Evolutionary conservation across 2,888 invertebrate genomes (phyloP).

Genomic region (Caenorhabditis sp.): DNA sequence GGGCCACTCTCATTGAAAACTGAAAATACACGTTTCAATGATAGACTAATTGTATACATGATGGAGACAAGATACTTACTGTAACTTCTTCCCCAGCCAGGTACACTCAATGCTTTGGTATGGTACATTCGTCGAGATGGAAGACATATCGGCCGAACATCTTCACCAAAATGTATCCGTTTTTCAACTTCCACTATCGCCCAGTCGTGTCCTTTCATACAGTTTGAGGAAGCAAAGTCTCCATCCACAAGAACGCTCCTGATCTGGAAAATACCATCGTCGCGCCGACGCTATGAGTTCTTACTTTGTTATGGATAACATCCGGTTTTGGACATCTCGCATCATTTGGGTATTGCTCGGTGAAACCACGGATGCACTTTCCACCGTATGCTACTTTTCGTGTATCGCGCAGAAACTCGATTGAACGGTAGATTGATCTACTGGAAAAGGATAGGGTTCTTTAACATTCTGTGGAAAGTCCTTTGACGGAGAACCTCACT

Average conservation of each 20-base stretch:
- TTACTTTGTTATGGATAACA: constrained; percentile 69
- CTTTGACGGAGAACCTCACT: too few relatives aligned
- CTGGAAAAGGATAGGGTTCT: constrained; percentile 50
- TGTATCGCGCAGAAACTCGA: constrained; percentile 61
- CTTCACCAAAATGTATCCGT: constrained; percentile 71
- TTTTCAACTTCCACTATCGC: constrained; percentile 80
- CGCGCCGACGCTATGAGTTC: too few relatives aligned
- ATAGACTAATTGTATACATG: too few relatives aligned
- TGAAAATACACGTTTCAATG: too few relatives aligned
- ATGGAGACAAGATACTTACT: constrained; percentile 59
- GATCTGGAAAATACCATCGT: too few relatives aligned
- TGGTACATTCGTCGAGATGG: constrained; percentile 65
- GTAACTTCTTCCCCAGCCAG: constrained; percentile 79
- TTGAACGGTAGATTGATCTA: constrained; percentile 69
- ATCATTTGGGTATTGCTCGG: constrained; percentile 67
- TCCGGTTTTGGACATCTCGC: constrained; percentile 61
- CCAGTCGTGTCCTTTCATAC: constrained; percentile 80
- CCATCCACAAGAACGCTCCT: constrained; percentile 76
- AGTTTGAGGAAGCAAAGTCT: constrained; percentile 72
- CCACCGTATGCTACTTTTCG: constrained; percentile 77
- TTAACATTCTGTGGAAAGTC: too few relatives aligned
- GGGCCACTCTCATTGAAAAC: constrained; percentile 78
- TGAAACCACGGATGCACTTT: constrained; percentile 76
- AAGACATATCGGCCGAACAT: constrained; percentile 78
- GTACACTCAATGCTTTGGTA: constrained; percentile 70